Percentiles rank a stretch among this genome's conserved stretches.
phyloP scores from a whole-genome alignment of 2,888 invertebrate species.

The Hirtodrosophila duncani region DNA sequence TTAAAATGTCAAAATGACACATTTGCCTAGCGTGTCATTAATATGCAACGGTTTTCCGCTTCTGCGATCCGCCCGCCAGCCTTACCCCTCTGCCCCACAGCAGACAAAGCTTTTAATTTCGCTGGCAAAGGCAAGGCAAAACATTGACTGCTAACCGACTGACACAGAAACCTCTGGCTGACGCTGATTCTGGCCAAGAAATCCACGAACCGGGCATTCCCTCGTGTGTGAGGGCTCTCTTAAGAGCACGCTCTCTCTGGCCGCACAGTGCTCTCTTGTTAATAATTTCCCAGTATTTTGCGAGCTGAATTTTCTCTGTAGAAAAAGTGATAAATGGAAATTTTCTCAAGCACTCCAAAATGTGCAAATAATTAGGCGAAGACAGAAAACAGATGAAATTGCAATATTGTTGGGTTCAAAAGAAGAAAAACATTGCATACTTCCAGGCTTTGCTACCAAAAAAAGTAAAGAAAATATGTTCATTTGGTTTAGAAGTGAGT shows the following conservation, averaged over 20 bases:
- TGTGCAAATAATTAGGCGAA: conserved; percentile 29
- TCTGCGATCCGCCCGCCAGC: background rate
- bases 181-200: no score
- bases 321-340: conserved; percentile 24
- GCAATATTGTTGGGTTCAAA: no score
- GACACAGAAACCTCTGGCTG: conserved; percentile 70
- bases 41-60: conserved; percentile 57
- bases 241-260: conserved; percentile 6
- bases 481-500: no score
- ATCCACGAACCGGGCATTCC: conserved; percentile 7
- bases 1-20: conserved; percentile 73
- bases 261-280: conserved; percentile 5
- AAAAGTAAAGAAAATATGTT: no score
- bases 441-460: no score
- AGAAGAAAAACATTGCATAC: no score
- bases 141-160: conserved; percentile 65
- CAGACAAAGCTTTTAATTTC: conserved; percentile 36
- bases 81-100: background rate
- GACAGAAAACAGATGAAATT: no score
- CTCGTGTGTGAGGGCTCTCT: no score
- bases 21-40: conserved; percentile 72
- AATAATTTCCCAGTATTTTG: conserved; percentile 55
- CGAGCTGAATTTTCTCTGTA: conserved; percentile 20
- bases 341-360: conserved; percentile 29
- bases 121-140: conserved; percentile 21